phyloP scores from a whole-genome alignment of 2,888 invertebrate genomes.

The Chrysotoxum bicinctum region DNA sequence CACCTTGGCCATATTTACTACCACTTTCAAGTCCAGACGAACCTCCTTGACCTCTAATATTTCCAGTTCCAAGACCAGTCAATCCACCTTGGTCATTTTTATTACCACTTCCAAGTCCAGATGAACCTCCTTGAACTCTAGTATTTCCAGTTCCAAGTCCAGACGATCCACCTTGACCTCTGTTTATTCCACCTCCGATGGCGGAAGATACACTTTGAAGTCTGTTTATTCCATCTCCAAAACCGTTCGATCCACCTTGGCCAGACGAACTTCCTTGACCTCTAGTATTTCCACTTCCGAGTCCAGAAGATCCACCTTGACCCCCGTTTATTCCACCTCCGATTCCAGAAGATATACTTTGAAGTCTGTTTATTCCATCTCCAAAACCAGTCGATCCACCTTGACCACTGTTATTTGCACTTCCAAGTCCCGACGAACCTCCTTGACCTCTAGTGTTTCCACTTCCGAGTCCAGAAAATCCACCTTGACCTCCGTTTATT shows the following conservation, averaged over 20 bases:
- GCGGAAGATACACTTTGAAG: constrained; percentile 12
- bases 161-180: background rate
- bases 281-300: background rate
- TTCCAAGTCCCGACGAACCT: too few species aligned
- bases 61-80: constrained; percentile 8
- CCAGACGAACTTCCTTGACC: too few species aligned
- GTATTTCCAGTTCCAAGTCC: constrained; percentile 30
- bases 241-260: background rate
- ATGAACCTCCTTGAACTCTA: constrained; percentile 56
- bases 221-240: background rate
- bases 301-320: background rate
- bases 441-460: background rate
- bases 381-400: background rate
- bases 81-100: background rate
- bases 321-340: constrained; percentile 71
- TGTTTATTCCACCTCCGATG: background rate
- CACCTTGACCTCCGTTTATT: constrained; percentile 56
- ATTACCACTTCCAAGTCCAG: background rate
- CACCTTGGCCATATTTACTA: background rate
- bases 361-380: constrained; percentile 53
- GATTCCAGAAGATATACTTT: constrained; percentile 46
- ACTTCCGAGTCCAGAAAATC: background rate
- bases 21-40: constrained; percentile 22
- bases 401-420: background rate
- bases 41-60: constrained; percentile 58